phyloP scores from a whole-genome alignment of 2,888 invertebrate species.

The Ennomos erosarius region DNA sequence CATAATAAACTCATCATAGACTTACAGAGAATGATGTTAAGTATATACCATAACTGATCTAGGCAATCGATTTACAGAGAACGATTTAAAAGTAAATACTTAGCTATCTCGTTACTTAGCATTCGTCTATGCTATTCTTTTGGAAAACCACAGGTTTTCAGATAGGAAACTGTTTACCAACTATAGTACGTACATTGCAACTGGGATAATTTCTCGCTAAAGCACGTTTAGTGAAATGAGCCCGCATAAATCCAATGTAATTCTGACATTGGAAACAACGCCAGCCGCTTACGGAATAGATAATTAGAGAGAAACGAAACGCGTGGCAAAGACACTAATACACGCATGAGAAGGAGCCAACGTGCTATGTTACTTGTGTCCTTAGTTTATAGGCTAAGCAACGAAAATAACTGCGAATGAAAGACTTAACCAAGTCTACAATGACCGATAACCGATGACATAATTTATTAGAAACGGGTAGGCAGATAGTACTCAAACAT shows the following conservation, averaged over 20 bases:
- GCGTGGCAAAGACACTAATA: slow-evolving; percentile 23
- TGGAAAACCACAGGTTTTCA: too few relatives aligned
- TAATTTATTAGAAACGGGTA: too few relatives aligned
- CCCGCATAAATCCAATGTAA: slow-evolving; percentile 33
- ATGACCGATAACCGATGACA: too few relatives aligned
- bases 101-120: background rate
- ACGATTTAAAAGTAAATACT: too few relatives aligned
- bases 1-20: too few relatives aligned
- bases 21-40: too few relatives aligned
- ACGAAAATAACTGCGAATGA: background rate
- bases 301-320: slow-evolving; percentile 28
- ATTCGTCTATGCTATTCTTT: too few relatives aligned
- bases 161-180: background rate
- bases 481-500: too few relatives aligned
- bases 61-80: too few relatives aligned
- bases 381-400: slow-evolving; percentile 5
- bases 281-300: slow-evolving; percentile 29
- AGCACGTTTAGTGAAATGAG: slow-evolving; percentile 20
- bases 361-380: slow-evolving; percentile 12
- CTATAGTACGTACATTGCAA: background rate
- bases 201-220: background rate
- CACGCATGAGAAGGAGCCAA: slow-evolving; percentile 13
- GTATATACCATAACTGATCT: too few relatives aligned
- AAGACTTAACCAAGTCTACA: too few relatives aligned
- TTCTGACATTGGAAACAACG: slow-evolving; percentile 30